A percentile compares a stretch with the other conserved stretches of the same genome.
phyloP scores from a whole-genome alignment of 1,140 invertebrate genomes.

The Meloidogyne exigua region DNA sequence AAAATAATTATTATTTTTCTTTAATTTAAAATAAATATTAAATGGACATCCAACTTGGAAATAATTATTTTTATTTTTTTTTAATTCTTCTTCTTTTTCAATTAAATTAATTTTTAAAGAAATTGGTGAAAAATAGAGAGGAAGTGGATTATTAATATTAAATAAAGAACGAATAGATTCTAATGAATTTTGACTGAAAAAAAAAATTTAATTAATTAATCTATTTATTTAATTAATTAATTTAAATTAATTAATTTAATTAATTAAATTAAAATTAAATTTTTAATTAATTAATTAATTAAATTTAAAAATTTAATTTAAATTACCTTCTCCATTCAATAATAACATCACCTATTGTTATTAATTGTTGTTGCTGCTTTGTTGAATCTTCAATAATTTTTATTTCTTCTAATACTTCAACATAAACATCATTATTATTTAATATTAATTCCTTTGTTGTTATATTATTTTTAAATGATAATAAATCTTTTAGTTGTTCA shows the following conservation, averaged over 20 bases:
- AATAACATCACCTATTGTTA: slow-evolving; percentile 14
- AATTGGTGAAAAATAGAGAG: slow-evolving; percentile 9
- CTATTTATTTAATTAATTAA: no score
- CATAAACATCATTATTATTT: neutral
- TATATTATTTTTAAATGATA: no score
- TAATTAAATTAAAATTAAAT: no score
- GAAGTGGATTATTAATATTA: neutral
- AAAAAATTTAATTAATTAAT: neutral
- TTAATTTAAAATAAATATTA: neutral
- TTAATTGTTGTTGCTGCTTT: no score
- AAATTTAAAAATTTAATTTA: no score
- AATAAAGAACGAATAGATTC: slow-evolving; percentile 20
- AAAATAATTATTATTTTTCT: neutral
- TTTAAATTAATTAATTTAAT: no score
- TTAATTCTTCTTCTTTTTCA: neutral
- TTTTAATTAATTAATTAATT: no score
- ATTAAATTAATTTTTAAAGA: slow-evolving; percentile 18
- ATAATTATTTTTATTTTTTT: neutral
- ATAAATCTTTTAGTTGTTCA: neutral
- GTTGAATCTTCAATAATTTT: neutral
- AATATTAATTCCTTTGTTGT: neutral
- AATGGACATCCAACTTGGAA: neutral
- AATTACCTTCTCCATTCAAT: slow-evolving; percentile 20
- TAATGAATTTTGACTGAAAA: neutral
- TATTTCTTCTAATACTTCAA: neutral